Base-by-base conservation (phyloP, 2,888 invertebrate species). In the Gnatocerus cornutus region DNA sequence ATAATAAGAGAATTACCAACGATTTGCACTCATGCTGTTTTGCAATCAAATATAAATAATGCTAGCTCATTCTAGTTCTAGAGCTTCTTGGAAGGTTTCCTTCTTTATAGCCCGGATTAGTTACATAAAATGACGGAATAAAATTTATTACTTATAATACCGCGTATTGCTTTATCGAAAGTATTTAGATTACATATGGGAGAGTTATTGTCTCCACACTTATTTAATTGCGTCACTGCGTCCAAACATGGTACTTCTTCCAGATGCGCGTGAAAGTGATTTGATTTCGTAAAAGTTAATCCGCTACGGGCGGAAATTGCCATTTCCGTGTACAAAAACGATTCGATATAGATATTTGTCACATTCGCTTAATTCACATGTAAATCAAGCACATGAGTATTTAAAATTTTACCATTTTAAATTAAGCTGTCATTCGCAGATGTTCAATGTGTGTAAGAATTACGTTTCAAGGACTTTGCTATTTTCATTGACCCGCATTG, bases 241-340 rank as follows among this genome's bases (percentile, higher is more conserved):
- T 37, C 59, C 59, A 59, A 59, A 59, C 50, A 67, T 59, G 59
- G 58, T 43, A 59, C 59, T 52, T 67, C 66, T 50, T 13, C 50
- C 66, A 67, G 66, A 67, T 67, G 59, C 8, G 66, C 59, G 66
- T 43, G 66, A 67, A 67, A 67, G 66, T 67, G 66, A 58, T 67
- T 67, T 50, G 50, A 50, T 59, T 58, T 67, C 52, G 46, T 65
- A 65, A 65, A 65, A 65, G 56, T 56, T 45, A 39, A 33, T 53
- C 9, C 13, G 64, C 64, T 48, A 5, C 5, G 7, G 65, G 65
- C 65, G 29, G 29, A 65, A 56, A 56, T 48, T 27, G 56, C 33
- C 27, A 56, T 48, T 65, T 65, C 56, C 56, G 16, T 29, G 7
- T 5, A 13, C 52, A n/a, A 33, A 62, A 50, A 39, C 16, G 13